Evolutionary conservation across 2,113 vertebrate genomes (phyloP).

Genomic region (Cinclus mexicanus): DNA sequence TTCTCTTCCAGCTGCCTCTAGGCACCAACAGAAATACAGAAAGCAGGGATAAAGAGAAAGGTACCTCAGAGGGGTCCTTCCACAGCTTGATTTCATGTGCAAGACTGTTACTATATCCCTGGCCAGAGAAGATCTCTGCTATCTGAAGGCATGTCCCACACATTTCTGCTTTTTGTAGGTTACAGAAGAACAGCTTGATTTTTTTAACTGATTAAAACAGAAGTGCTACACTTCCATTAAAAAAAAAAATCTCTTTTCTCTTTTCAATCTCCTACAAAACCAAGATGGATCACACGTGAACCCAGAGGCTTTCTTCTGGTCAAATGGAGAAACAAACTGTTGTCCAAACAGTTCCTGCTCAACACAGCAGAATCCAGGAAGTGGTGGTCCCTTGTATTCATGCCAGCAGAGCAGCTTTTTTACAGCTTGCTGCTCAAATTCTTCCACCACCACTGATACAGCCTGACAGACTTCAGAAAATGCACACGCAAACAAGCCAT

Average conservation of each 20-base stretch:
- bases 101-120: background rate
- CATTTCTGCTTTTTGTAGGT: background rate
- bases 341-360: background rate
- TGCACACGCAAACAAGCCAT: background rate
- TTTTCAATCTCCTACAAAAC: background rate
- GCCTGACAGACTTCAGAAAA: background rate
- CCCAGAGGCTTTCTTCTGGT: background rate
- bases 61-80: background rate
- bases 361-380: background rate
- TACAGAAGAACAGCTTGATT: background rate
- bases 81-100: background rate
- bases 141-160: background rate
- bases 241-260: background rate
- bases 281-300: background rate
- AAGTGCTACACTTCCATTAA: background rate
- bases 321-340: background rate
- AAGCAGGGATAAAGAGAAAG: background rate
- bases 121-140: background rate
- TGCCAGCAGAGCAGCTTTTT: background rate
- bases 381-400: background rate
- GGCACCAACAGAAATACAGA: background rate
- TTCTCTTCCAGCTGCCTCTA: background rate
- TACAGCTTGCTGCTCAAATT: background rate
- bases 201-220: background rate
- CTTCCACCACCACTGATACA: background rate